Evolutionary conservation across 2,113 vertebrate species (phyloP).

Genomic region (Actenoides lindsayi): DNA sequence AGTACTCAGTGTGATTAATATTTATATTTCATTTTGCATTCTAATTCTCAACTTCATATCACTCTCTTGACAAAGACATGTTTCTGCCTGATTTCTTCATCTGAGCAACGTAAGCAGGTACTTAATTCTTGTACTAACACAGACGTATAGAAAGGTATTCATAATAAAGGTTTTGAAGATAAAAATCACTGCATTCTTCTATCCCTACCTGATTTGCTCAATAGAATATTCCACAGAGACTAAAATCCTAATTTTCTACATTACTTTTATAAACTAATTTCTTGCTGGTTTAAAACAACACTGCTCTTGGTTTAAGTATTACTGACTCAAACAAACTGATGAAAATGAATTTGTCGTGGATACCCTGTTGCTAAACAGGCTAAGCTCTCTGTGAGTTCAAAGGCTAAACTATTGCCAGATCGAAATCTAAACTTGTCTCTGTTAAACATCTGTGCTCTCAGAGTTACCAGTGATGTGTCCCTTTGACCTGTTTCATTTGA

Average conservation of each 20-base stretch:
- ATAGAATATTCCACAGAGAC: neutral
- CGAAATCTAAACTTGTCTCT: conserved; percentile 59
- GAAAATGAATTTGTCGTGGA: neutral
- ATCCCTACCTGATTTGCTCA: neutral
- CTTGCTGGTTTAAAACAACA: neutral
- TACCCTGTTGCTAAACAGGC: neutral
- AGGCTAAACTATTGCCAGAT: conserved; percentile 32
- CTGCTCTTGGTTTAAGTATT: neutral
- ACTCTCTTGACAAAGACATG: neutral
- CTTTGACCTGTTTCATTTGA: conserved; percentile 76
- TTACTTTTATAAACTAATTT: neutral
- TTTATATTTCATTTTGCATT: neutral
- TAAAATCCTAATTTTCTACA: neutral
- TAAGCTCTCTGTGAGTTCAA: neutral
- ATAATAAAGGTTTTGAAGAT: neutral
- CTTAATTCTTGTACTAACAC: neutral
- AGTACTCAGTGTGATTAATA: neutral
- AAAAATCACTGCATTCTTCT: neutral
- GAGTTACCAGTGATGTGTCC: conserved; percentile 52
- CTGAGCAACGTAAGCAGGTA: neutral
- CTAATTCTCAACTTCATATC: neutral
- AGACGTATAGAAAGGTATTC: neutral
- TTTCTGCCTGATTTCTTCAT: neutral
- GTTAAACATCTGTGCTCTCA: conserved; percentile 75
- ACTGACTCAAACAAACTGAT: neutral